A percentile compares a stretch with the other conserved stretches of the same genome.
Conservation (phyloP, 2,888 invertebrate species). For the Troglohyphantes excavatus region DNA sequence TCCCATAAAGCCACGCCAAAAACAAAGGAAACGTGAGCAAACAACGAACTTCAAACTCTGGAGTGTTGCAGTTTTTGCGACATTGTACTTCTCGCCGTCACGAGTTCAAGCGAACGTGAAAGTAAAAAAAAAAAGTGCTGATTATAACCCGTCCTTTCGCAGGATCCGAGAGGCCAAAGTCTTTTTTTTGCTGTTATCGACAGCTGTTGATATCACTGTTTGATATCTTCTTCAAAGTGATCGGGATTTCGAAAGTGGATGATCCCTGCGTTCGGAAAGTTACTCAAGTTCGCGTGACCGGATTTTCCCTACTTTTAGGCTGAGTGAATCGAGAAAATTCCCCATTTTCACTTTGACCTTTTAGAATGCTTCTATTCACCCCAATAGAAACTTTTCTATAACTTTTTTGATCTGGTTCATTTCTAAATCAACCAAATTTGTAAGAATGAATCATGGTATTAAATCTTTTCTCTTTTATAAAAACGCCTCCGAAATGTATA, state of each 20-base stretch:
- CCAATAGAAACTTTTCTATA: too few relatives aligned
- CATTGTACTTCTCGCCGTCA: constrained; percentile 20
- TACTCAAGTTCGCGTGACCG: not conserved
- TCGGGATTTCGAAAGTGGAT: constrained; percentile 4
- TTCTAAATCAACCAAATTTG: too few relatives aligned
- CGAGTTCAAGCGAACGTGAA: constrained; percentile 46
- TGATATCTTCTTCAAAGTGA: not conserved
- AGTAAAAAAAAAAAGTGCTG: constrained; percentile 1
- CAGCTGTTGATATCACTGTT: constrained; percentile 10
- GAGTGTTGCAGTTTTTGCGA: constrained; percentile 36
- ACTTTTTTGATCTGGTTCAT: too few relatives aligned
- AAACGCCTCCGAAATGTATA: too few relatives aligned
- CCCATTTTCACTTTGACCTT: not conserved
- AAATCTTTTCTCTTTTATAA: too few relatives aligned
- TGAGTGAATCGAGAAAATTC: not conserved
- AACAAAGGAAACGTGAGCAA: constrained; percentile 35
- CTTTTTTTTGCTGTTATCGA: not conserved
- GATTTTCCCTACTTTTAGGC: not conserved
- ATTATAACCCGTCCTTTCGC: not conserved
- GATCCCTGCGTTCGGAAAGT: not conserved
- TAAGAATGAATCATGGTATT: too few relatives aligned
- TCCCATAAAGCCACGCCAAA: not conserved
- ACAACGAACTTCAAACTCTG: constrained; percentile 44
- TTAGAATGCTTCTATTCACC: not conserved
- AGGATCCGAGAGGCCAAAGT: not conserved